Percentiles rank a stretch among this genome's conserved stretches.
phyloP scores from a whole-genome alignment of 2,797 vertebrate species.

The Cyclura pinguis region DNA sequence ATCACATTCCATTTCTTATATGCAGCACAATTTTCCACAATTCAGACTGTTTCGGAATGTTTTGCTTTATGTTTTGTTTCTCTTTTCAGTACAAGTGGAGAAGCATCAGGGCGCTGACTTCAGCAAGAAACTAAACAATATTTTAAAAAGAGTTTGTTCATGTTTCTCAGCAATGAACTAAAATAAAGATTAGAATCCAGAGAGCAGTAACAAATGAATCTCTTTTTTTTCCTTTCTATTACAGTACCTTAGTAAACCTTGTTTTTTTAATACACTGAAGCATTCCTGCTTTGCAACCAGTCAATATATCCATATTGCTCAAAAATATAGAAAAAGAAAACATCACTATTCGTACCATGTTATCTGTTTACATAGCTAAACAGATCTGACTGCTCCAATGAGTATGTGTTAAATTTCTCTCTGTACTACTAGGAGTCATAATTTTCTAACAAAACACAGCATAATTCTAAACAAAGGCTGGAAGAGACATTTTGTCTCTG shows the following conservation, averaged over 20 bases:
- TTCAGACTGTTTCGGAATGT: neutral
- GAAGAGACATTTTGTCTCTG: neutral
- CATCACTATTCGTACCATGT: neutral
- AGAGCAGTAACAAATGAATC: neutral
- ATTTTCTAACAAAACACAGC: neutral
- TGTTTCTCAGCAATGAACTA: neutral
- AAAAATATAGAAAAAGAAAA: no score
- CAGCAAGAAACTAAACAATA: neutral
- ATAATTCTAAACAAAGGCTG: neutral
- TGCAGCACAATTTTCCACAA: neutral
- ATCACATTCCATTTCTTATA: neutral
- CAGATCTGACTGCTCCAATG: neutral
- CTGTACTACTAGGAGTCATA: neutral
- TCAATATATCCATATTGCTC: neutral
- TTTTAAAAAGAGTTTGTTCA: neutral
- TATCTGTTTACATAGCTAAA: neutral
- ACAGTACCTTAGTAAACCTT: neutral
- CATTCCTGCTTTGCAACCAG: neutral
- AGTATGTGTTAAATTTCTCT: neutral
- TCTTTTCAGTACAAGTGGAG: neutral
- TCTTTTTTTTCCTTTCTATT: neutral
- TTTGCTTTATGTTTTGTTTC: neutral
- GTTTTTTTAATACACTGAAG: neutral
- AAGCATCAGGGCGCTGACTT: neutral
- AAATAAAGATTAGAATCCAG: neutral